Base-by-base conservation (phyloP, 2,888 invertebrate genomes). In the Lasioglossum oenotherae region DNA sequence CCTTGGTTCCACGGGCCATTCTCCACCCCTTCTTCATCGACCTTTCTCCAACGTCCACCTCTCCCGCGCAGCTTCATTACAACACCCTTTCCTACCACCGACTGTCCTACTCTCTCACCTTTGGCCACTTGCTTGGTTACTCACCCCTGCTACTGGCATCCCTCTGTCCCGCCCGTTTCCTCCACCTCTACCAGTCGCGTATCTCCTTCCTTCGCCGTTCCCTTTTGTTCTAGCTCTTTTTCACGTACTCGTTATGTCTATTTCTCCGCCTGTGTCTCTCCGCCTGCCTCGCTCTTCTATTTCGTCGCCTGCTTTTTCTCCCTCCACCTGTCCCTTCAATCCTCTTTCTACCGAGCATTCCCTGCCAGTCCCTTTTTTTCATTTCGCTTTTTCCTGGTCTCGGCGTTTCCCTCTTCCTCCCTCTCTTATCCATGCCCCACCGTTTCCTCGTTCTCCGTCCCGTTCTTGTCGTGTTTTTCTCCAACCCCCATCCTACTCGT, bases 11-110 rank as follows among this genome's bases (percentile, higher is more conserved):
- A 80, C 82, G 53, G 74, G 69, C 84, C 12, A 74, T 88, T 86
- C 84, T 87, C 83, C 89, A 82, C 60, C 88, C 83, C 85, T 77
- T 81, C 76, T 69, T 80, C 81, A 88, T 84, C 83, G 81, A 81
- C 73, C 86, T 78, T 78, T 80, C 80, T 80, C 84, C 80, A 80
- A 78, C 84, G 78, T 82, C 69, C 82, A 67, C 77, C 73, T 73
- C 86, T 83, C 81, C 81, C 81, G 80, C 83, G 81, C 85, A 89
- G 92, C 91, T 93, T 93, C 92, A 91, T 93, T 93, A 93, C 90
- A 91, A 92, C 92, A 93, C 92, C 91, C 92, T 90, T 91, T 89
- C 89, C 88, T 79, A 79, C 74, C 80, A 49, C 72, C 67, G 76
- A 49, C 85, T 77, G 75, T 90, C 89, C 86, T 87, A 82, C 91